These are phyloP conservation scores for Apistogramma diplotaenia DNA, from an alignment of 2,113 vertebrate species.

Conservation along the genomic window DNA sequence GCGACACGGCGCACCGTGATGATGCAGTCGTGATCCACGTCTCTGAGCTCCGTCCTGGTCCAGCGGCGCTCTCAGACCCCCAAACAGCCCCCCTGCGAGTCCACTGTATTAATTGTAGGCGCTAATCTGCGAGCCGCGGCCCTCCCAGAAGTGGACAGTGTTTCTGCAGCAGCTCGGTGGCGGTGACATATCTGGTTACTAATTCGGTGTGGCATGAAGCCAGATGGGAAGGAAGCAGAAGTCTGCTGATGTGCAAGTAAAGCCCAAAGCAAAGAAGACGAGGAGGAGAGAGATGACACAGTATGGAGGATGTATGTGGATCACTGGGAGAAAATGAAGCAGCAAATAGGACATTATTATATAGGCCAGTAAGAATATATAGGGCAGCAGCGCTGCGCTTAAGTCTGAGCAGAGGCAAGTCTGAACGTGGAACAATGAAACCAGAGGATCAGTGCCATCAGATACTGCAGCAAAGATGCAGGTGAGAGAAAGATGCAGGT, in stretches of 20 bases:
- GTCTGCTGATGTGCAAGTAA: conserved; percentile 28
- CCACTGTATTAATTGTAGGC: conserved; percentile 33
- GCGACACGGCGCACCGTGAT: too few relatives aligned
- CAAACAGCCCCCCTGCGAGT: conserved; percentile 14
- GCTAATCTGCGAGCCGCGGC: conserved; percentile 54
- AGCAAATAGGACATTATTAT: conserved; percentile 63
- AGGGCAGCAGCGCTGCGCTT: conserved; percentile 49
- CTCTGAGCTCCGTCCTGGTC: neutral
- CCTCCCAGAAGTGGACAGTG: conserved; percentile 30
- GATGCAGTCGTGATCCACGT: neutral
- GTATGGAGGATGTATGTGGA: conserved; percentile 44
- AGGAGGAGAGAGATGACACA: conserved; percentile 5
- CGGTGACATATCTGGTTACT: conserved; percentile 59
- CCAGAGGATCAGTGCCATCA: neutral
- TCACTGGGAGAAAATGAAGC: conserved; percentile 23
- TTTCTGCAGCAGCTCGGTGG: conserved; percentile 24
- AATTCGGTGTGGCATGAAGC: conserved; percentile 46
- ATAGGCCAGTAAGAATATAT: conserved; percentile 64
- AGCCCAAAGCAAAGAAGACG: conserved; percentile 1
- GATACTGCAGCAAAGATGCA: neutral
- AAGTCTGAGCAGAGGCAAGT: conserved; percentile 10
- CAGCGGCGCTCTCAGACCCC: neutral
- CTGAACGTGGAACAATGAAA: neutral
- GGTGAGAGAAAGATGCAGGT: neutral
- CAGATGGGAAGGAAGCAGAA: conserved; percentile 36